These are phyloP conservation scores for Grallaria varia DNA, from an alignment of 2,113 vertebrate genomes.

Conservation along the genomic window DNA sequence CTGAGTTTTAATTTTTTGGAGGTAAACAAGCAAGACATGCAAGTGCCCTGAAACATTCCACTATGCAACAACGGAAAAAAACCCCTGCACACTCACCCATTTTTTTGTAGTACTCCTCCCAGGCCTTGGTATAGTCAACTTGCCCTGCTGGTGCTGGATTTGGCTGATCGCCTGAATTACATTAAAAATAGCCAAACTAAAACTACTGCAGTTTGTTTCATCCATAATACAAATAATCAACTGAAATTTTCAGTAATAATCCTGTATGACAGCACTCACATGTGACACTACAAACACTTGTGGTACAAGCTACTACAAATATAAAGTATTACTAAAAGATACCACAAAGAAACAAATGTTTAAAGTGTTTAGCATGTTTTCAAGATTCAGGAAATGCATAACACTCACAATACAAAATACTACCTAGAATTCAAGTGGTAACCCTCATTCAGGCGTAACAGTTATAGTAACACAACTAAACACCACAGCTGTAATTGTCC, in stretches of 20 bases:
- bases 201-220: neutral
- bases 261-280: neutral
- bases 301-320: neutral
- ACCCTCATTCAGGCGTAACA: neutral
- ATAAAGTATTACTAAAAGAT: neutral
- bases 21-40: rapidly evolving
- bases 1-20: rapidly evolving
- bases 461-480: neutral
- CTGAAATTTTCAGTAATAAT: neutral
- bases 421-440: neutral
- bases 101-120: constrained; percentile 99
- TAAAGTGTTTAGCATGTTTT: neutral
- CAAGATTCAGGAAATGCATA: neutral
- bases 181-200: neutral
- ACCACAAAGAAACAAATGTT: neutral
- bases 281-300: neutral
- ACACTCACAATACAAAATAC: neutral
- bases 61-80: neutral
- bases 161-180: constrained; percentile 90
- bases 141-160: constrained; percentile 96
- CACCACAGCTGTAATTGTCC: neutral
- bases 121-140: constrained; percentile 99
- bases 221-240: neutral
- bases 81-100: constrained; percentile 81
- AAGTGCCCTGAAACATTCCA: neutral